Base-by-base conservation (phyloP, 1,140 invertebrate genomes). In the Bactericera cockerelli region DNA sequence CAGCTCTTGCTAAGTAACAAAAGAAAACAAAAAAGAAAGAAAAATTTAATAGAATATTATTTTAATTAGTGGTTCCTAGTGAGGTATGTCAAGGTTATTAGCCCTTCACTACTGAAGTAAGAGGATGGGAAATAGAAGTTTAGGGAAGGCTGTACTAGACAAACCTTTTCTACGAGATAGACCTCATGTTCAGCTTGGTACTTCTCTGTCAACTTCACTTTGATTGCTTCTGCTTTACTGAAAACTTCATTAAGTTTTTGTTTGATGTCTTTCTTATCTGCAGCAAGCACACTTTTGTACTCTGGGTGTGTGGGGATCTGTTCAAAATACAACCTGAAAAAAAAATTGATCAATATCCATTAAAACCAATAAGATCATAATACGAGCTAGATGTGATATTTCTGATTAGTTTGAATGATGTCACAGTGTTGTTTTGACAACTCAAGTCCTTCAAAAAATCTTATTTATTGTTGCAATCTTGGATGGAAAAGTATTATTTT, bases 231-330 rank as follows among this genome's bases (percentile, higher is more conserved):
- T 33, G 90, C 88, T 66, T 84, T 84, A 2, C 85, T 82, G 69
- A 95, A 80, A 2, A 91, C 82, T 70, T 86, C 80, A 65, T 85
- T 81, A 55, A 93, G 73, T 69, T 82, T 85, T 60, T 77, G 70
- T 64, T 80, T 81, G 68, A 84, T 89, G 8, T 76, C 75, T 21
- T 75, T 67, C 68, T 82, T 84, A 16, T 89, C 81, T 60, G 78
- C 74, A n/a, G 72, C 62, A 24, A 86, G 77, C 25, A 89, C 79
- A 33, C 72, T 75, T 39, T 77, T 76, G 72, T 87, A 95, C 55
- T 87, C 82, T 13, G 91, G 91, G 77, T 96, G 92, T 65, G 81
- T 76, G 59, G 81, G 77, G 63, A 95, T 84, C 75, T 93, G 93
- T 70, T 97, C 90, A 59, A 96, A 67, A 74, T 94, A 95, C 64